phyloP scores from a whole-genome alignment of 2,797 vertebrate species.

The Aldrovandia affinis region DNA sequence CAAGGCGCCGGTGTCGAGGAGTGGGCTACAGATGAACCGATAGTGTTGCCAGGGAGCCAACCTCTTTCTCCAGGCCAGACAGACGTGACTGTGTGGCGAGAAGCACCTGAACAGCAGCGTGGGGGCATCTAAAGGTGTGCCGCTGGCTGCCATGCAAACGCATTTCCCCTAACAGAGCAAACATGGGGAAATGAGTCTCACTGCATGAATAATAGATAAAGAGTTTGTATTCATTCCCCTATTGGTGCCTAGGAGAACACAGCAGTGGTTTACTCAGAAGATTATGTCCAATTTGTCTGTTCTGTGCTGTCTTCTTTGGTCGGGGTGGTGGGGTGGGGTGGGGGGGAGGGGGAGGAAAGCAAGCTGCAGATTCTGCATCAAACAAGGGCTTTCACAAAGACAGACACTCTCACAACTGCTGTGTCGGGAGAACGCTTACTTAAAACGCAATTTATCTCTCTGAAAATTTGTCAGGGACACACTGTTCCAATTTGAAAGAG shows the following conservation, averaged over 20 bases:
- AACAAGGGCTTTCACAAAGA: conserved; percentile 3
- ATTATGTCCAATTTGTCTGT: not conserved
- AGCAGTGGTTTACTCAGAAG: not conserved
- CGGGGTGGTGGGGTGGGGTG: not conserved
- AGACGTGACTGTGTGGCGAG: not conserved
- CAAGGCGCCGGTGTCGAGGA: not conserved
- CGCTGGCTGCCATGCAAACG: not conserved
- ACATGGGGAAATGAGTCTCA: not conserved
- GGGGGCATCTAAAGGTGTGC: not conserved
- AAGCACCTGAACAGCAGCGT: not conserved
- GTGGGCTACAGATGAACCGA: not conserved
- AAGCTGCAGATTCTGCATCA: not conserved
- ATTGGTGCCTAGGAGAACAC: no score
- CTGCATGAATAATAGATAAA: not conserved
- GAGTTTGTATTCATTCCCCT: not conserved
- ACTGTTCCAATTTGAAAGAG: not conserved
- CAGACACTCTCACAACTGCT: not conserved
- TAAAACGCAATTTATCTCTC: conserved; percentile 5
- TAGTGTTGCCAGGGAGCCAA: not conserved
- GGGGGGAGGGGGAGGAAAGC: not conserved
- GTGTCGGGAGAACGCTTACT: not conserved
- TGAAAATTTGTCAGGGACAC: not conserved
- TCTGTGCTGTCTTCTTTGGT: not conserved
- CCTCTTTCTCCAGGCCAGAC: not conserved
- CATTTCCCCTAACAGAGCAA: not conserved